A percentile compares a stretch with the other conserved stretches of the same genome.
Evolutionary conservation across 2,888 invertebrate genomes (phyloP).

Genomic region (Leptinotarsa haldemani): DNA sequence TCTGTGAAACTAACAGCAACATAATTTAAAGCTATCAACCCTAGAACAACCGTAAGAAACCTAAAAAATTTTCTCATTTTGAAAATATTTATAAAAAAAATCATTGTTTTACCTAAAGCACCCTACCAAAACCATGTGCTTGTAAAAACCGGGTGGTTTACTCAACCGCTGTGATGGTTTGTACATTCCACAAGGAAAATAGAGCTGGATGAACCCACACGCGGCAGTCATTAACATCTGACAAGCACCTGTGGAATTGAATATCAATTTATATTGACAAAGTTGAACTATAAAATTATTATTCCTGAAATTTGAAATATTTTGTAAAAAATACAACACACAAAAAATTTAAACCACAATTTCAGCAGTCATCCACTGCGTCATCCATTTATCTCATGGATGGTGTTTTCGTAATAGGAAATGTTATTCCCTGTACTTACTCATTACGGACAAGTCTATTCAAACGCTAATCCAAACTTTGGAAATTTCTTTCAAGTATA

Average conservation of each 20-base stretch:
- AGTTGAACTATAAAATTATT: background rate
- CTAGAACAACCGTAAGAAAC: slow-evolving; percentile 79
- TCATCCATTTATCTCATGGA: too few relatives aligned
- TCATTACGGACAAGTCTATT: too few relatives aligned
- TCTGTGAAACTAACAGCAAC: slow-evolving; percentile 85
- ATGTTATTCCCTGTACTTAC: too few relatives aligned
- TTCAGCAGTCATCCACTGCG: too few relatives aligned
- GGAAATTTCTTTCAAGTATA: too few relatives aligned
- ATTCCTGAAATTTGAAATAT: background rate
- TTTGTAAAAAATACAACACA: too few relatives aligned
- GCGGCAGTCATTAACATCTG: slow-evolving; percentile 81
- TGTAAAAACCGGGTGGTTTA: slow-evolving; percentile 77
- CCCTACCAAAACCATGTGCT: slow-evolving; percentile 79
- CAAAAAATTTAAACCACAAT: too few relatives aligned
- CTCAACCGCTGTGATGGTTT: slow-evolving; percentile 70
- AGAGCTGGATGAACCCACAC: slow-evolving; percentile 81
- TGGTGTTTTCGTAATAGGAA: too few relatives aligned
- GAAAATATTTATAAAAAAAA: background rate
- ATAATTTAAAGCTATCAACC: slow-evolving; percentile 79
- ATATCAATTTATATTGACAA: slow-evolving; percentile 27
- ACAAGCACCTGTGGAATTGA: slow-evolving; percentile 71
- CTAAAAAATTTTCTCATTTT: slow-evolving; percentile 62
- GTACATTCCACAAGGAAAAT: slow-evolving; percentile 80
- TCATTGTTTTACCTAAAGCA: slow-evolving; percentile 71
- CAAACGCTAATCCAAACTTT: too few relatives aligned